Base-by-base conservation (phyloP, 2,113 vertebrate genomes). In the Dipodomys merriami region DNA sequence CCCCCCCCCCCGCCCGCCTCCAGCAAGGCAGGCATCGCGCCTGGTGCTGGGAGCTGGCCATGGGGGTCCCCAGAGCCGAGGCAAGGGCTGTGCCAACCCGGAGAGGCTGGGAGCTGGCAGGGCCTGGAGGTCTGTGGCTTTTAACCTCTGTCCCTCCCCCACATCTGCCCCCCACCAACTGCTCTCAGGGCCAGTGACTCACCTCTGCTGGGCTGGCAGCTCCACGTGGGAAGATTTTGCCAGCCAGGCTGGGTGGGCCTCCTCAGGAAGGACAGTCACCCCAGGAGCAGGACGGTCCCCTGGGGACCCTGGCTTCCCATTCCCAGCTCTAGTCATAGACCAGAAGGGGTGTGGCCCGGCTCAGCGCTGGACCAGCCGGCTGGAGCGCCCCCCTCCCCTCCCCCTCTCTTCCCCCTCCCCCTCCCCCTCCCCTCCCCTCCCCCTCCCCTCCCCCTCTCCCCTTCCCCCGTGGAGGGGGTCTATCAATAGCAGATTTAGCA, bases 91-190 rank as follows among this genome's bases (percentile, higher is more conserved):
- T 20, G 16, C 82, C 27, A 81, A 49, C 64, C 44, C 89, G 83
- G 87, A 93, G 90, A 67, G 86, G 80, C 65, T 6, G 20, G 44
- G 39, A 53, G 49, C 20, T 86, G 86, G 77, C 85, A 76, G 77
- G 74, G 90, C 67, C 27, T 20, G 18, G 72, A 91, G 93, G 95
- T 92, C 91, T 86, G 95, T 93, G 95, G 96, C 95, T 96, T 88
- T 94, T 53, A 9, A 53, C 49, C 49, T 53, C 49, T 13, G 9
- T 13, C 49, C 49, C 49, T 13, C 49, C 49, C 76, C 84, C 30
- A 53, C 72, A 78, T 57, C 72, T 72, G 62, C 86, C 65, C 35
- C 35, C 4, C 35, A 5, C 39, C 39, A 86, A 86, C 44, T 27
- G 53, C 74, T 62, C 53, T 22, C 11, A 76, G 90, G 81, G 68